Percentiles rank a stretch among this genome's conserved stretches.
Conservation (phyloP, 2,113 vertebrate species). For the Peromyscus maniculatus region DNA sequence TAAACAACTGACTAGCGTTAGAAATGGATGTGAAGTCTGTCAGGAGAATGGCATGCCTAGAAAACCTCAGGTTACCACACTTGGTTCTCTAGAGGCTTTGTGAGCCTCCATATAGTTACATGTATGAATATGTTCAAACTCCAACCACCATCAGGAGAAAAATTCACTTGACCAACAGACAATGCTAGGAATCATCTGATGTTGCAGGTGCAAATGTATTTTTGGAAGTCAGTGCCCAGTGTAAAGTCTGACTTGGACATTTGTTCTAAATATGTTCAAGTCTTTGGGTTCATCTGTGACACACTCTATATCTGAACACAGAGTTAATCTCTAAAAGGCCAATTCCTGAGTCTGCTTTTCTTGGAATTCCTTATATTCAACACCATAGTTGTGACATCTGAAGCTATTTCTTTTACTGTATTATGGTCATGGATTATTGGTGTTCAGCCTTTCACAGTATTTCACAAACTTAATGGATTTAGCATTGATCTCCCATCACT, state of each 20-base stretch:
- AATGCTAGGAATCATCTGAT: background rate
- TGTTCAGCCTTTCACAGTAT: background rate
- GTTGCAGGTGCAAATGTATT: background rate
- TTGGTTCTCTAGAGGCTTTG: background rate
- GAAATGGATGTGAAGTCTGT: background rate
- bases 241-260: background rate
- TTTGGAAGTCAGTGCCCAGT: background rate
- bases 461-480: constrained; percentile 35
- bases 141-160: background rate
- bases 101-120: background rate
- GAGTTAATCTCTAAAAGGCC: background rate
- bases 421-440: background rate
- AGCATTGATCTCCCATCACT: background rate
- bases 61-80: background rate
- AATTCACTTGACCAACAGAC: background rate
- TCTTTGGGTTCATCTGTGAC: background rate
- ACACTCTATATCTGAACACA: background rate
- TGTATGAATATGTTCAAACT: background rate
- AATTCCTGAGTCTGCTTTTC: background rate
- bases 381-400: background rate
- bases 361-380: background rate
- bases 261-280: background rate
- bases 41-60: background rate
- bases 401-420: background rate
- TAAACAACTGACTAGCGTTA: background rate